A percentile compares a stretch with the other conserved stretches of the same genome.
These are phyloP conservation scores for Odontomyia ornata DNA, from an alignment of 2,888 invertebrate species.

Conservation along the genomic window DNA sequence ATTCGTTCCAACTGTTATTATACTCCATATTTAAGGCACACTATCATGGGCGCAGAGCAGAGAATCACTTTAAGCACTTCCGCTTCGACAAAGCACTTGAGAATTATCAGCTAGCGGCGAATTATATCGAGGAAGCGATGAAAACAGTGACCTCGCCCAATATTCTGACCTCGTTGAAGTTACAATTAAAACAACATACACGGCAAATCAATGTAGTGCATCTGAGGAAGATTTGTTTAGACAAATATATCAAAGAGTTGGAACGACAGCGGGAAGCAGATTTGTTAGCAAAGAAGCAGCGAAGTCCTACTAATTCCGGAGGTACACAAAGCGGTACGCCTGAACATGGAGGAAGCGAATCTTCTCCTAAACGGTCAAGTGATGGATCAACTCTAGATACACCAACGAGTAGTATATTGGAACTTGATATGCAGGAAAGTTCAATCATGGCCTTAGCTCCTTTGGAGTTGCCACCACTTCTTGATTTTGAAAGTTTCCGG, in stretches of 20 bases:
- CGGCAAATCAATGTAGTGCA: constrained; percentile 60
- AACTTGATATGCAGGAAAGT: constrained; percentile 46
- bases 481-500: constrained; percentile 56
- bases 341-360: background rate
- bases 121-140: constrained; percentile 60
- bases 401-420: background rate
- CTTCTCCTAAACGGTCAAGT: constrained; percentile 36
- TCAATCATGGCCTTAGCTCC: constrained; percentile 60
- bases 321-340: background rate
- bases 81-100: constrained; percentile 61
- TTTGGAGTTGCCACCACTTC: constrained; percentile 58
- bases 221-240: constrained; percentile 55
- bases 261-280: constrained; percentile 53
- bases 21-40: constrained; percentile 57
- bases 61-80: constrained; percentile 58
- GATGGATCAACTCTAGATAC: background rate
- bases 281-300: constrained; percentile 52
- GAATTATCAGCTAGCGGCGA: constrained; percentile 59
- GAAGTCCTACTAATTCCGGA: constrained; percentile 54
- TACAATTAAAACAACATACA: constrained; percentile 58
- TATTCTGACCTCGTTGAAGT: constrained; percentile 58
- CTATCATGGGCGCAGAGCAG: constrained; percentile 62
- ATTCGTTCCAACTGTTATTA: background rate
- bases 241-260: constrained; percentile 56
- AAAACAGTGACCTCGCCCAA: constrained; percentile 57